Evolutionary conservation across 2,113 vertebrate genomes (phyloP), one percentile per base, ranked within the genome.

Genomic region (Ceyx margarethae): DNA sequence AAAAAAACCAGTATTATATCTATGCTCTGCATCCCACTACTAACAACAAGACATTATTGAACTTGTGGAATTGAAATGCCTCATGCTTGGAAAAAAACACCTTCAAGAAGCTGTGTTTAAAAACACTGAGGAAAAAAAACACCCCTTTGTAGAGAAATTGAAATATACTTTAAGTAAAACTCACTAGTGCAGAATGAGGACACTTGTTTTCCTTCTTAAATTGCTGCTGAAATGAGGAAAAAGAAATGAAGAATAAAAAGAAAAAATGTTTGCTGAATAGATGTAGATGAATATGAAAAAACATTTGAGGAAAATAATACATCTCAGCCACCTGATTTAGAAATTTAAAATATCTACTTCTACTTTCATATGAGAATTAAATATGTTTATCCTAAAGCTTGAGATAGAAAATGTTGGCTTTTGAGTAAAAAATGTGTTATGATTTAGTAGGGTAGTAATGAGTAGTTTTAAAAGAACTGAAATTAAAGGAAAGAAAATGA

Each of bases 121-220:
- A 90, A 87, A 74, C 25, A 78, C 18, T 2, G 8, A 81, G 26
- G 6, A 68, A 75, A 60, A 28, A 53, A 13, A 21, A 20, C 20
- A 58, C 1, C 0, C 35, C 11, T 21, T 46, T 29, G 51, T 71
- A 87, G 85, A 62, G 74, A 69, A 79, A 48, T 3, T 33, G n/a
- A 69, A 89, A 75, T 57, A 68, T 33, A 51, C 45, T 78, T 94
- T 81, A 91, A 95, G n/a, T 93, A 94, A 90, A 91, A 81, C n/a
- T 81, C 87, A 61, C 33, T 71, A 42, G 77, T 50, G 77, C 51
- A 64, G 77, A 81, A 82, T 75, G 73, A 93, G 62, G 11, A 51
- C 18, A 54, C 56, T 91, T 81, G 22, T 76, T 91, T 94, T 92
- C 35, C 33, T 50, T 74, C 62, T 89, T 86, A 84, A 91, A 69